Evolutionary conservation across 2,113 vertebrate genomes (phyloP), one percentile per base, ranked within the genome.

Genomic region (Oceanites oceanicus): DNA sequence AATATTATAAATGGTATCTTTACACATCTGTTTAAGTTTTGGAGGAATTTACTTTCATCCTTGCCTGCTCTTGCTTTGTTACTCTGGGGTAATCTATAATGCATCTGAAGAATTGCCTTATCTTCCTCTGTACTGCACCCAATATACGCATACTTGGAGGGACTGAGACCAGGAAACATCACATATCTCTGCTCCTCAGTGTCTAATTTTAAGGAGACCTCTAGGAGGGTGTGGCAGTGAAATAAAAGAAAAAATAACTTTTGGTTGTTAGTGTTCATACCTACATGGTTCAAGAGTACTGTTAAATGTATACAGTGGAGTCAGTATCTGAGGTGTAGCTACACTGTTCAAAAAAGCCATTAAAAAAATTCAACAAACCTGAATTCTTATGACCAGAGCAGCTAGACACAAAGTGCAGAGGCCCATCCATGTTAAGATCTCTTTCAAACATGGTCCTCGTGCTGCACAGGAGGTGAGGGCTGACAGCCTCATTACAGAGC

Each of bases 71-170:
- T 59, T 72, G 9, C 55, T 74, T 55, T 91, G 18, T 66, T 72
- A 56, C 11, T 86, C 23, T 8, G 23, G 40, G 71, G 36, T 83
- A 78, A 56, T 67, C 86, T 61, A n/a, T 56, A 81, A 56, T 21
- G 26, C 34, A 38, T 25, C 34, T 78, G 36, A 68, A 78, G 42
- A 74, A 68, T 52, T 73, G 40, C 13, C 20, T 52, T 72, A 7
- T 63, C 25, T 89, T 10, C 50, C 9, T 47, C n/a, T 77, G 13
- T 15, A 0, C 47, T 56, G 36, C 40, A 58, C 7, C 15, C 22
- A 29, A 10, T 15, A 5, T 26, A 23, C 0, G 0, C 2, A 2
- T 47, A 12, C 16, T 15, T 42, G 14, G 7, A 66, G 50, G n/a
- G 62, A 23, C 47, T 40, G 58, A 62, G 17, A 70, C 21, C 34